Base-by-base conservation (phyloP, 2,797 vertebrate species). In the Oreochromis mossambicus region DNA sequence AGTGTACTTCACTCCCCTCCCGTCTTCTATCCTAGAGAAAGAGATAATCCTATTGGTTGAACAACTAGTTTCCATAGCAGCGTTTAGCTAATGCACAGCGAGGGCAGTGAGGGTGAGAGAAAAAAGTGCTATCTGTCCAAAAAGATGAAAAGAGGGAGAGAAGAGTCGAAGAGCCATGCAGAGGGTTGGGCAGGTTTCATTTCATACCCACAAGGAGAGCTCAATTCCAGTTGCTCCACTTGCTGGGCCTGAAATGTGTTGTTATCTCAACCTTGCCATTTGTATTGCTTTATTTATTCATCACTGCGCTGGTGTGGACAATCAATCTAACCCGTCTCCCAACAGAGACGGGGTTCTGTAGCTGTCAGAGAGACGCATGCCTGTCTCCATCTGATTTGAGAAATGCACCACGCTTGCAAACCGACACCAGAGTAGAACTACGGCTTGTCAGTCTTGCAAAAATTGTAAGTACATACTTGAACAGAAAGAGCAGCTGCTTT, bases 251-350 rank as follows among this genome's bases (percentile, higher is more conserved):
- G 84, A 88, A 84, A 84, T 86, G 79, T 81, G 83, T 66, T 83
- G 87, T 90, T 91, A 91, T 92, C 90, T 89, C 91, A 92, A 89
- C 88, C 89, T 90, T 87, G 88, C 88, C 84, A 90, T 94, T 92
- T 92, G 83, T 90, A 66, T 88, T 77, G 79, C 89, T 92, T 93
- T 95, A 92, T 94, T 96, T 95, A 95, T 95, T 95, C 90, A 93
- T 90, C 61, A 81, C 83, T 19, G 84, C 50, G 81, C 86, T 88
- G 36, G 19, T 83, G 90, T 88, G 85, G 84, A 93, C 92, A 90
- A 94, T 95, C 92, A 94, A 94, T 95, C 91, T 87, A 83, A 94
- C 91, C 84, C 79, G 81, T 90, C 85, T 92, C 84, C 83, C 91
- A 43, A 54, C 89, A 92, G 85, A 94, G 86, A 92, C 77, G 15